Evolutionary conservation across 2,888 invertebrate species (phyloP).

Genomic region (Pristionchus mayeri): DNA sequence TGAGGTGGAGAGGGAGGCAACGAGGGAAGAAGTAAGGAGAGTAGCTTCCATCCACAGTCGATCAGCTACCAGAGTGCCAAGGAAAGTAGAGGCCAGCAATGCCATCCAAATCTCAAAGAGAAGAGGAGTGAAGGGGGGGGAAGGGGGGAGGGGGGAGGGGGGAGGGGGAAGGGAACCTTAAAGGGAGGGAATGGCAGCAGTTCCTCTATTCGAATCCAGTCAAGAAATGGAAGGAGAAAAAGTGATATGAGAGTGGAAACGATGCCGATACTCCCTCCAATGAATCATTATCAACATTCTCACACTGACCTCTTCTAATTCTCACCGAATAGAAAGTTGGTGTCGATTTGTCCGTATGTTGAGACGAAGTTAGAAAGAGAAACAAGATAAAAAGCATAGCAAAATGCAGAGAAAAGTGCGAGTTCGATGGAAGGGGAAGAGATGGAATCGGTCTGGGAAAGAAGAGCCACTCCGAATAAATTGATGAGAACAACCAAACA

Average conservation of each 20-base stretch:
- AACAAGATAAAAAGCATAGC: conserved; percentile 36
- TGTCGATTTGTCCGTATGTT: conserved; percentile 8
- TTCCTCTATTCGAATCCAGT: neutral
- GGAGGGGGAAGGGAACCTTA: neutral
- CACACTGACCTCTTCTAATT: neutral
- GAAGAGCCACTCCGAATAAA: conserved; percentile 6
- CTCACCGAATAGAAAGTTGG: conserved; percentile 35
- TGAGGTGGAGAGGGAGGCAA: conserved; percentile 89
- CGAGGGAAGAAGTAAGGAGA: conserved; percentile 90
- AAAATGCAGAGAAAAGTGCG: conserved; percentile 1
- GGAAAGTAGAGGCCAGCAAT: conserved; percentile 84
- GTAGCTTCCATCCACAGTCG: conserved; percentile 95
- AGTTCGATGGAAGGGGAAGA: neutral
- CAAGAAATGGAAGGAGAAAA: conserved; percentile 5
- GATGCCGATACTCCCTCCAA: conserved; percentile 28
- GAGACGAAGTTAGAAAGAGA: neutral
- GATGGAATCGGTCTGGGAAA: conserved; percentile 11
- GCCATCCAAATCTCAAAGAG: conserved; percentile 4
- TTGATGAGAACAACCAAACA: conserved; percentile 20
- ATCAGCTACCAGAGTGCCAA: conserved; percentile 92
- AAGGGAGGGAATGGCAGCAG: neutral
- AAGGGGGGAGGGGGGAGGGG: neutral
- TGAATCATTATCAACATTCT: neutral
- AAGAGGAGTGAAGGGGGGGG: neutral
- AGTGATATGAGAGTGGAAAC: neutral